Base-by-base conservation (phyloP, 1,140 invertebrate species). In the Drosophila repleta region DNA sequence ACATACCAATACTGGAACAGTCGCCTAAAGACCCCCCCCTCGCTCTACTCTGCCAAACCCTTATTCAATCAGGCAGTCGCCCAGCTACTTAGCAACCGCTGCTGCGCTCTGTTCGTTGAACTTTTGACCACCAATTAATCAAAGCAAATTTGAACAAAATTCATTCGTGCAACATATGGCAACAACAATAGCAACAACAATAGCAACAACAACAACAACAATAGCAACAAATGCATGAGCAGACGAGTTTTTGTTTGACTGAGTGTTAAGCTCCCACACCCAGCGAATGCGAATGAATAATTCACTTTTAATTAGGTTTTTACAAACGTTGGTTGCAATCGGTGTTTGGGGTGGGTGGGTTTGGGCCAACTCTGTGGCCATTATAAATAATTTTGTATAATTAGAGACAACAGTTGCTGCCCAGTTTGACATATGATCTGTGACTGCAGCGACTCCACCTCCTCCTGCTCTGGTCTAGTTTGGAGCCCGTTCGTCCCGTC, bases 41-140 rank as follows among this genome's bases (percentile, higher is more conserved):
- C 35, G 35, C 35, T n/a, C 7, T 24, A 6, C 17, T 4, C 15
- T 15, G 0, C 13, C 11, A 46, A 35, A 4, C 60, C 60, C 21
- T 26, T 7, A 21, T 26, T 35, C 20, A 3, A 18, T 3, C 46
- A 24, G 15, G 15, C 37, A 4, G 10, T 17, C 65, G 53, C 61
- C 60, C 60, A 58, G 60, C 48, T 39, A 55, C 55, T 68, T 61
- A 46, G 46, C 70, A 82, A 70, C 71, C 56, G 61, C 69, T 82
- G 66, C n/a, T 56, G 60, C 52, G 60, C 51, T 18, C 51, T 18
- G 67, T 79, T 55, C 71, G 71, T 79, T 88, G 83, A 88, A 87
- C 83, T 88, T 87, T 87, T 87, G 83, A 87, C 83, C 83, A 87
- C 83, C 83, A 87, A 87, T 87, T 87, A 87, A 87, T 87, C 83